Evolutionary conservation across 2,113 vertebrate genomes (phyloP), one percentile per base, ranked within the genome.

Genomic region (Phaethornis superciliosus): DNA sequence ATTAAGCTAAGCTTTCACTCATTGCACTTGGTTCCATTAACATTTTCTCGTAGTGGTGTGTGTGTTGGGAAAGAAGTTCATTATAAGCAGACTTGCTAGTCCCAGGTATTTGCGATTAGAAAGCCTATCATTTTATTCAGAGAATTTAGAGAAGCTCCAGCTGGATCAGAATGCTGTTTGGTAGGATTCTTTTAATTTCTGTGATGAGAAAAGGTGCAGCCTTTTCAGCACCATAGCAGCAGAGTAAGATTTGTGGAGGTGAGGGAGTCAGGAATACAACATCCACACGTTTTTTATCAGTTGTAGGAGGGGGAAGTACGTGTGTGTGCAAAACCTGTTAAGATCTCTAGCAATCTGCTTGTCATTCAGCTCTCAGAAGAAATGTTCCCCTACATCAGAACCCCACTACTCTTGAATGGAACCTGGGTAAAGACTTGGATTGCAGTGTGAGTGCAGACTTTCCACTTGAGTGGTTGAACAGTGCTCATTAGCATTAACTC

Each of bases 11-110:
- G 20, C 22, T 82, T 89, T 24, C 35, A n/a, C 44, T 54, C 42
- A 51, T 21, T 88, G 37, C 9, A 8, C 40, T 91, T 64, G 15
- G 20, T 76, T 67, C 33, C 18, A 30, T 65, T 91, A 67, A 13
- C 5, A 21, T n/a, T 84, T 15, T 51, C 12, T 78, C 84, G 32
- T 0, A 0, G 22, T 18, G 7, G 3, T 24, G 4, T 10, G 8
- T 3, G 10, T 23, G 49, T 49, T 10, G 46, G 14, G 23, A n/a
- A 52, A 21, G 4, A 74, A 56, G 23, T 52, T 84, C 60, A 47
- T 69, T 62, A 4, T 35, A 44, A 85, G 27, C 20, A 75, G 56
- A 81, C 26, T 67, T 24, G 52, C 23, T 84, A 35, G 37, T 84
- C 22, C 33, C 12, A 75, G 60, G 51, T 58, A 68, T 42, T 42